A percentile compares a stretch with the other conserved stretches of the same genome.
Conservation (phyloP, 2,113 vertebrate genomes). For the Microcebus tavaratra region DNA sequence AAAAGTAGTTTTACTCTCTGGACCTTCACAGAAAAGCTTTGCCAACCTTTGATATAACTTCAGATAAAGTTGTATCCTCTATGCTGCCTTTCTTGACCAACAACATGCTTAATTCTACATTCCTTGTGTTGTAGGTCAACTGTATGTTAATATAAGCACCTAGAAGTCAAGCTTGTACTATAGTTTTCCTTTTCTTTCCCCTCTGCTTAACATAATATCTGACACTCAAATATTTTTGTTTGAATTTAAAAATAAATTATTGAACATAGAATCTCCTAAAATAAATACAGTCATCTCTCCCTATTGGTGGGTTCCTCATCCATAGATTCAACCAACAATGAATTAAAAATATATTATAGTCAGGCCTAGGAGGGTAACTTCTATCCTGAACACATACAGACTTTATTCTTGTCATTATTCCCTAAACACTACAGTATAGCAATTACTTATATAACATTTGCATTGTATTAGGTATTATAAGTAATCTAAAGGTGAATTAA, state of each 20-base stretch:
- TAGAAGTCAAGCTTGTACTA: neutral
- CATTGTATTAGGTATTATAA: neutral
- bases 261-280: neutral
- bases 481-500: neutral
- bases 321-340: neutral
- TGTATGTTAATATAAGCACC: neutral
- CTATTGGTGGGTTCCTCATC: neutral
- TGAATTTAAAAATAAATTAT: neutral
- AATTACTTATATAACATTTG: neutral
- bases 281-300: neutral
- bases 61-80: neutral
- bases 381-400: neutral
- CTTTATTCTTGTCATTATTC: neutral
- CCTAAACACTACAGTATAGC: neutral
- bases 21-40: neutral
- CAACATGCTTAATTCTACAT: neutral
- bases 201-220: neutral
- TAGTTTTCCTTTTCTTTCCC: neutral
- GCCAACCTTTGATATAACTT: neutral
- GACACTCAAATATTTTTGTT: neutral
- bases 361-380: neutral
- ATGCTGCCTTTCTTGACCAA: neutral
- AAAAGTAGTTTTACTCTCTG: neutral
- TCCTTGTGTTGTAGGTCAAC: neutral
- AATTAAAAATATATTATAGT: neutral